Evolutionary conservation across 2,888 invertebrate genomes (phyloP), one percentile per base, ranked within the genome.

Genomic region (Vannuccia rotundouncinata): DNA sequence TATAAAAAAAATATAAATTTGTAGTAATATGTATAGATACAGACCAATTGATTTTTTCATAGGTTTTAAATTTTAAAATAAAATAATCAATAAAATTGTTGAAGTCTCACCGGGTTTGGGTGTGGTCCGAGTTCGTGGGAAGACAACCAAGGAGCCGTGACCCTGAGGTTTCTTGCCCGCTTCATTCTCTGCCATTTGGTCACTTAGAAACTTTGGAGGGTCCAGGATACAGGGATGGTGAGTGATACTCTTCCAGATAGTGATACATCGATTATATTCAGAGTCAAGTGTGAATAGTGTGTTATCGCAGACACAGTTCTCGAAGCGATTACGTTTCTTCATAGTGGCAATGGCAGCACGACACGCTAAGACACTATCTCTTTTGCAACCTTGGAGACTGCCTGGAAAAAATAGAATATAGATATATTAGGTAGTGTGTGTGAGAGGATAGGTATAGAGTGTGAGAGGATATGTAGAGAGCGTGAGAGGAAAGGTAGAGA

Each of bases 241-340:
- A 10, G 59, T 45, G 77, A 77, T 29, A 27, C 31, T 45, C 77
- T 59, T 31, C 77, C 77, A 77, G 77, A 77, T 77, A 1, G 22
- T 27, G 25, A 77, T 77, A 31, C 77, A 77, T 1, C 77, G 77
- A 1, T 29, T 0, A 31, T 77, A 77, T 17, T 30, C 27, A 27
- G 22, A 17, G 22, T 66, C 66, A 17, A 25, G 25, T 0, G 29
- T 77, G 77, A 25, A 22, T 1, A 30, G 25, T 28, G 77, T 30
- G 13, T 31, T n/a, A 17, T 22, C 22, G 31, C 77, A 77, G 31
- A 29, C 31, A n/a, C 77, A 77, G 31, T 77, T 30, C 66, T 66
- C 22, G 66, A 66, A 66, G 10, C 66, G 66, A 27, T 5, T 66
- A 17, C 66, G 66, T 2, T 2, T 66, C 66, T 66, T 66, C 10